A percentile compares a stretch with the other conserved stretches of the same genome.
Evolutionary conservation across 2,797 vertebrate species (phyloP).

Genomic region (Carcharodon carcharias): DNA sequence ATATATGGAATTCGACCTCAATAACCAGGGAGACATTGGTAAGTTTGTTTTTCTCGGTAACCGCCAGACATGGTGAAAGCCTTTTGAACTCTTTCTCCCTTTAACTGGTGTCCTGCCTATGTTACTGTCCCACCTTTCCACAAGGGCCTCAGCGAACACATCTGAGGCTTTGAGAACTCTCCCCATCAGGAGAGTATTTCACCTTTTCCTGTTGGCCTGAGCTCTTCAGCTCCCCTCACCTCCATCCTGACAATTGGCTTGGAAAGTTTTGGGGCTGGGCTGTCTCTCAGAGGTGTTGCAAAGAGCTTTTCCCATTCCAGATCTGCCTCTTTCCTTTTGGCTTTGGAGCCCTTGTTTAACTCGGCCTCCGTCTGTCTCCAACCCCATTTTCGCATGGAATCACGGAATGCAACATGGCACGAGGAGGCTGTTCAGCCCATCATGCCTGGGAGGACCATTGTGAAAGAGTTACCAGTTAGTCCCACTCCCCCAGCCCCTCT

Average conservation of each 20-base stretch:
- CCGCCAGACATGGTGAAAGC: neutral
- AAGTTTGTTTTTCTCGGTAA: slow-evolving; percentile 40
- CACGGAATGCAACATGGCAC: neutral
- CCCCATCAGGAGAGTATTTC: neutral
- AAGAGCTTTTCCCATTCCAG: neutral
- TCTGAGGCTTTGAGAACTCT: neutral
- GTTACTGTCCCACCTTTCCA: neutral
- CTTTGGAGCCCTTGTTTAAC: neutral
- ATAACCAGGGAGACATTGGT: slow-evolving; percentile 73
- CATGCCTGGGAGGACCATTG: neutral
- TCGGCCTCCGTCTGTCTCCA: neutral
- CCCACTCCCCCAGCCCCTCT: too few species aligned
- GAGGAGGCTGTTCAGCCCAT: neutral
- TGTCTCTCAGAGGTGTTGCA: neutral
- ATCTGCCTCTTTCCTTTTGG: neutral
- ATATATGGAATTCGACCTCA: slow-evolving; percentile 77
- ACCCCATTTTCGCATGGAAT: neutral
- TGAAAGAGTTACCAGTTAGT: too few species aligned
- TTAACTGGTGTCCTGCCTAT: neutral
- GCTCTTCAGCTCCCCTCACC: neutral
- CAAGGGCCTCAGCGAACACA: neutral
- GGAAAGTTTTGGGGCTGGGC: neutral
- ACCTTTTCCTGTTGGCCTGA: neutral
- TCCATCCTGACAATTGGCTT: neutral
- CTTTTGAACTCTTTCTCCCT: neutral